Conservation (phyloP, 2,797 vertebrate species). For the Pagetopsis macropterus region DNA sequence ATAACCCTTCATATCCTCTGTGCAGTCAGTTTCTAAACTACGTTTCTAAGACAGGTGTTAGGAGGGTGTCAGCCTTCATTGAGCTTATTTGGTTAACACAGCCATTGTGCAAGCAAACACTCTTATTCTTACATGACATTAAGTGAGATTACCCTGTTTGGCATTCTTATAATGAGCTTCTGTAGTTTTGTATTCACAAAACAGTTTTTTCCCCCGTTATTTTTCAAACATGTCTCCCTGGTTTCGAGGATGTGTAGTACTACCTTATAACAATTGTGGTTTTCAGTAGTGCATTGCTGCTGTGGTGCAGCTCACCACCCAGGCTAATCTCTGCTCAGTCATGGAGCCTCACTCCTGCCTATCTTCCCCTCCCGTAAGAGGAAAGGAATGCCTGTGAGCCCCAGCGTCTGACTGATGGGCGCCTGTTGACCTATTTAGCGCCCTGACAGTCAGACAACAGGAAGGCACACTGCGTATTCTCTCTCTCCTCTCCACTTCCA, state of each 20-base stretch:
- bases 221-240: not conserved
- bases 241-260: not conserved
- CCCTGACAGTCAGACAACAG: constrained; percentile 72
- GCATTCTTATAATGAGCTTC: not conserved
- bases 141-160: constrained; percentile 1
- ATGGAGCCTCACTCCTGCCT: constrained; percentile 59
- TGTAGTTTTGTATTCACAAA: not conserved
- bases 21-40: not conserved
- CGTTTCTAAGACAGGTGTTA: constrained; percentile 2
- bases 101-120: constrained; percentile 9
- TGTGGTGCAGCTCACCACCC: constrained; percentile 24
- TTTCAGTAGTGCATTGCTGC: constrained; percentile 23
- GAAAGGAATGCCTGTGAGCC: constrained; percentile 70
- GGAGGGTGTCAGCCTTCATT: constrained; percentile 7
- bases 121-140: not conserved
- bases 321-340: constrained; percentile 54
- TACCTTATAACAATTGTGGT: not conserved
- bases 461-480: constrained; percentile 67
- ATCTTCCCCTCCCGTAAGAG: constrained; percentile 63
- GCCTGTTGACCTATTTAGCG: constrained; percentile 67
- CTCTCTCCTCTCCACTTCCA: constrained; percentile 58
- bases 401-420: constrained; percentile 55
- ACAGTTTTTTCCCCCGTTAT: not conserved
- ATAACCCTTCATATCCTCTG: constrained; percentile 1
- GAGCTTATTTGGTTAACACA: constrained; percentile 28